A percentile compares a stretch with the other conserved stretches of the same genome.
These are phyloP conservation scores for Drosophila nr. fundita DNA, from an alignment of 2,888 invertebrate species.

Conservation along the genomic window DNA sequence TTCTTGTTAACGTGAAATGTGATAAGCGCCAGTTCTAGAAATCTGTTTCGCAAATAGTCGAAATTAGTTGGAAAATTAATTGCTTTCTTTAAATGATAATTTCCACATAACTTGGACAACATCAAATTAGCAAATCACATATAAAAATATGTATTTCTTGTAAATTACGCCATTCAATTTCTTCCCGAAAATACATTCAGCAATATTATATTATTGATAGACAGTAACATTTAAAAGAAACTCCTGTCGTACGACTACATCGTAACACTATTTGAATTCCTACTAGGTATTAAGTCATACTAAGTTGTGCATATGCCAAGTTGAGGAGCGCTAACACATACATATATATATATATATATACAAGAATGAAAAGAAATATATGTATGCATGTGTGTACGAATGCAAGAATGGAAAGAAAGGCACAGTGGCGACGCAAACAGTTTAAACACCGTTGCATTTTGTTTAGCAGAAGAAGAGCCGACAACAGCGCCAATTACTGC, in stretches of 20 bases:
- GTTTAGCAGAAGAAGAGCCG: slow-evolving; percentile 32
- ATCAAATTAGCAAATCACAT: neutral
- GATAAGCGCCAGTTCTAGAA: slow-evolving; percentile 48
- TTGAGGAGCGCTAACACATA: neutral
- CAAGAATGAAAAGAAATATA: slow-evolving; percentile 22
- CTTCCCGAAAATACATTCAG: neutral
- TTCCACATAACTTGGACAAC: slow-evolving; percentile 32
- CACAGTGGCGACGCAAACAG: slow-evolving; percentile 49
- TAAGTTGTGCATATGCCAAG: slow-evolving; percentile 65
- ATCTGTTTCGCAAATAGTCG: slow-evolving; percentile 23
- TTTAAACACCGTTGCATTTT: slow-evolving; percentile 62
- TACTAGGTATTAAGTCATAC: slow-evolving; percentile 45
- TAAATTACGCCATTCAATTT: neutral
- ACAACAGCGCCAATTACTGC: slow-evolving; percentile 68
- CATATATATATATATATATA: neutral
- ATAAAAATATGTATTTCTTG: neutral
- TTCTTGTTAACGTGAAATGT: slow-evolving; percentile 63
- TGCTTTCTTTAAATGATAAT: slow-evolving; percentile 52
- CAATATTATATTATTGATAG: neutral
- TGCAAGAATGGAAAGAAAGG: slow-evolving; percentile 32
- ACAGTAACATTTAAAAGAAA: neutral
- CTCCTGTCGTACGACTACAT: neutral
- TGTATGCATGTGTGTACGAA: slow-evolving; percentile 9
- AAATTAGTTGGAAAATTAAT: slow-evolving; percentile 64
- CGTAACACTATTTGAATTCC: neutral